Percentiles rank a stretch among this genome's conserved stretches.
These are phyloP conservation scores for Drosophila kohkoa DNA, from an alignment of 1,140 invertebrate genomes.

Conservation along the genomic window DNA sequence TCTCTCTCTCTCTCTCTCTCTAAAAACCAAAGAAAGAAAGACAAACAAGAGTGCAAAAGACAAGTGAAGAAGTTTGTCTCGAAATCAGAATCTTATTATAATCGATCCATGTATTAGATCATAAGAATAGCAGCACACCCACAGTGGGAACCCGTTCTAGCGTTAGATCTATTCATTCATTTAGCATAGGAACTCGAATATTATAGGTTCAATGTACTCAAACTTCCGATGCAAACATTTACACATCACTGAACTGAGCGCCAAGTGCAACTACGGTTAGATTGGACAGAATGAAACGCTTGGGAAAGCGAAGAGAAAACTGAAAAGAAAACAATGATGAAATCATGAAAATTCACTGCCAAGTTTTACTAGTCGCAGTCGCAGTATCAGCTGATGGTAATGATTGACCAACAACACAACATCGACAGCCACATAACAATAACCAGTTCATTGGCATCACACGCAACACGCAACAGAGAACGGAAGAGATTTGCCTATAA, in stretches of 20 bases:
- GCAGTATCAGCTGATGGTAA: conserved; percentile 11
- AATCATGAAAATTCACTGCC: conserved; percentile 26
- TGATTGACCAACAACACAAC: conserved; percentile 17
- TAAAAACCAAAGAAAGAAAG: conserved; percentile 13
- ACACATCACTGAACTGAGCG: conserved; percentile 41
- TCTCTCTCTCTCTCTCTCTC: too few relatives aligned
- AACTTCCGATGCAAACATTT: conserved; percentile 44
- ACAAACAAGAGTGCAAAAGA: conserved; percentile 2
- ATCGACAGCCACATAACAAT: conserved; percentile 1
- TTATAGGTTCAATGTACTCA: conserved; percentile 37
- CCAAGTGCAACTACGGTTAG: conserved; percentile 17
- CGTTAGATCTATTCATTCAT: conserved; percentile 7
- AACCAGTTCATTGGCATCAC: conserved; percentile 24
- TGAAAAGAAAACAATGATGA: conserved; percentile 26
- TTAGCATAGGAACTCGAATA: conserved; percentile 31
- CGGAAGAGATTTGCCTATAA: conserved; percentile 17
- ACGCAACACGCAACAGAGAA: conserved; percentile 8
- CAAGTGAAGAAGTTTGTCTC: conserved; percentile 13
- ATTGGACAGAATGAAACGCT: conserved; percentile 7
- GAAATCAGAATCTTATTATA: conserved; percentile 13
- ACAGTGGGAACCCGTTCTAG: conserved; percentile 19
- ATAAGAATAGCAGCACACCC: conserved; percentile 21
- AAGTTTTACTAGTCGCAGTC: conserved; percentile 2
- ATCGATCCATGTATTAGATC: conserved; percentile 19
- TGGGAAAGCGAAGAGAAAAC: conserved; percentile 17